phyloP scores from a whole-genome alignment of 2,113 vertebrate species.

The Oreochromis tanganicae region DNA sequence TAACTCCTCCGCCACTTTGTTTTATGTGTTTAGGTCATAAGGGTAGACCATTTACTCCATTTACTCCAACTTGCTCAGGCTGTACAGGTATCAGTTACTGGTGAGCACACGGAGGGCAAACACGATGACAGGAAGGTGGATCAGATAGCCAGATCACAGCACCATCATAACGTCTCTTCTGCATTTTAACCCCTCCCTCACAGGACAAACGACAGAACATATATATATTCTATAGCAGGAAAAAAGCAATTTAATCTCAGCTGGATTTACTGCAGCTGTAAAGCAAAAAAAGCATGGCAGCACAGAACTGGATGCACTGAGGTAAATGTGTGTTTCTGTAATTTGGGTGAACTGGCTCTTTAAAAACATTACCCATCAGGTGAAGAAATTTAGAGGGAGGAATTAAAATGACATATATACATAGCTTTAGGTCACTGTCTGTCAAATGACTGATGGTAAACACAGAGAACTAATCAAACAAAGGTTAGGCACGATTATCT shows the following conservation, averaged over 20 bases:
- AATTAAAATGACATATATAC: background rate
- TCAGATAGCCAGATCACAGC: accelerated
- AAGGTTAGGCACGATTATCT: slow-evolving; percentile 21
- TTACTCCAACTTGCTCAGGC: background rate
- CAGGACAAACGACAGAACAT: background rate
- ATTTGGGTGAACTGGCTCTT: background rate
- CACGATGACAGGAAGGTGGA: accelerated
- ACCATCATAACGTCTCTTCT: background rate
- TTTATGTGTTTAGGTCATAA: accelerated
- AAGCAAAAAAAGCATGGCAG: background rate
- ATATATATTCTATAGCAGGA: accelerated
- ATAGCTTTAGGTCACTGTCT: accelerated
- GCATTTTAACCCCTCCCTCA: background rate
- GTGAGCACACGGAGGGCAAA: background rate
- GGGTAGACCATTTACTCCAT: background rate
- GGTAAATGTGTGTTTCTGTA: background rate
- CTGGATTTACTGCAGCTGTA: background rate
- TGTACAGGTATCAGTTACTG: background rate
- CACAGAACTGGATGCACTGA: background rate
- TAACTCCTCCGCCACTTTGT: background rate
- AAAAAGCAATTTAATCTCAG: background rate
- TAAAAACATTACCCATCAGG: accelerated
- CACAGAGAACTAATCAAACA: background rate
- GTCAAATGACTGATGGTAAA: background rate
- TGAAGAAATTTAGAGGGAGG: background rate